Conservation (phyloP, 2,113 vertebrate genomes). For the Mormyrus iriodes region DNA sequence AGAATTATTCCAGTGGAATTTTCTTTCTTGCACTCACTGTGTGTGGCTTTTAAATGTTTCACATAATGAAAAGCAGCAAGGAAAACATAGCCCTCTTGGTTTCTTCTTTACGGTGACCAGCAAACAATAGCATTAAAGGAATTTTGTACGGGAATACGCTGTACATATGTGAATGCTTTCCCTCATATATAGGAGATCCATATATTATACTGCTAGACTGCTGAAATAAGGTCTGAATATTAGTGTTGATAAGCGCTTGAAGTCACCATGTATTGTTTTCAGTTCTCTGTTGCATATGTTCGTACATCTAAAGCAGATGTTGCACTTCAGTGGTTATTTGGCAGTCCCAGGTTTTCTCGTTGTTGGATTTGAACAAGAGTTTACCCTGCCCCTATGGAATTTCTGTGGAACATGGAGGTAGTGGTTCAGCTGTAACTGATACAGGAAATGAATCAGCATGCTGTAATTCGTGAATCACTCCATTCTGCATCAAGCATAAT, state of each 20-base stretch:
- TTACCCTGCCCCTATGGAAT: not conserved
- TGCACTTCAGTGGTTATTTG: not conserved
- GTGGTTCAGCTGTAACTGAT: not conserved
- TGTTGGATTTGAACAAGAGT: not conserved
- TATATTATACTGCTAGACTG: not conserved
- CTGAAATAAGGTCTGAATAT: not conserved
- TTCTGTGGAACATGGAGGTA: not conserved
- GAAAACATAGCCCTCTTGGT: not conserved
- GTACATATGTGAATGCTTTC: not conserved
- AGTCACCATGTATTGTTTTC: not conserved
- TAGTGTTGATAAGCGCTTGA: not conserved
- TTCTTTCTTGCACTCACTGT: not conserved
- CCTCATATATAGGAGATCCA: not conserved
- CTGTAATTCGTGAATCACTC: not conserved
- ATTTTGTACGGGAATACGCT: not conserved
- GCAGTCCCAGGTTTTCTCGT: not conserved
- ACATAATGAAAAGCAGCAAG: not conserved
- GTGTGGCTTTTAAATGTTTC: not conserved
- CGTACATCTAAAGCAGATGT: not conserved
- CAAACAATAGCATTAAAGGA: not conserved
- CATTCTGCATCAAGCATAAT: not conserved
- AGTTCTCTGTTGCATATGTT: not conserved
- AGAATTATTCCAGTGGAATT: not conserved
- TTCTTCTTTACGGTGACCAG: not conserved
- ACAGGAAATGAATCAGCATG: slow-evolving; percentile 16